phyloP scores from a whole-genome alignment of 2,888 invertebrate species.

The Caenorhabditis sulstoni region DNA sequence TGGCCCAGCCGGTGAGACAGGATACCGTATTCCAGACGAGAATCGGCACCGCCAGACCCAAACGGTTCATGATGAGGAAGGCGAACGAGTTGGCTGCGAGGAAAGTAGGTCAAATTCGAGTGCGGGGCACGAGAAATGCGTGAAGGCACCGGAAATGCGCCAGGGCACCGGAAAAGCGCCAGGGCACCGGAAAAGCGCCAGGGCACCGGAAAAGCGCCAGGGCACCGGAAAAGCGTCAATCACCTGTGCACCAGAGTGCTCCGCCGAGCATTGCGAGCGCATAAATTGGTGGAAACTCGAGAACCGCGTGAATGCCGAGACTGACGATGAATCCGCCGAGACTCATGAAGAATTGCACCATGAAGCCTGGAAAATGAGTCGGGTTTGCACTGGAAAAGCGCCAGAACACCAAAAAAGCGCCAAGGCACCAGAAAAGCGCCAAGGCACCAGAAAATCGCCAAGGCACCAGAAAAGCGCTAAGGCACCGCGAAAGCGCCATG shows the following conservation, averaged over 20 bases:
- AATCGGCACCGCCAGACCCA: conserved; percentile 82
- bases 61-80: conserved; percentile 82
- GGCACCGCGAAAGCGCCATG: too few relatives aligned
- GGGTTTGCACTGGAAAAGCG: too few relatives aligned
- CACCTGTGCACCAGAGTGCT: conserved; percentile 82
- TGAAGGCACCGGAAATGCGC: too few relatives aligned
- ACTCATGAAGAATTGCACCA: conserved; percentile 82
- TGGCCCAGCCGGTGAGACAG: conserved; percentile 82
- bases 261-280: conserved; percentile 82
- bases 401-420: too few relatives aligned
- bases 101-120: neutral
- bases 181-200: too few relatives aligned
- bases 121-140: neutral
- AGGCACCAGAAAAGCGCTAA: too few relatives aligned
- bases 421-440: too few relatives aligned
- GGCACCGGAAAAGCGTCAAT: too few relatives aligned
- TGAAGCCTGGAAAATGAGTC: conserved; percentile 81
- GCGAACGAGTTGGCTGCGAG: conserved; percentile 82
- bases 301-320: conserved; percentile 80
- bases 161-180: too few relatives aligned
- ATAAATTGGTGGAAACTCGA: conserved; percentile 80
- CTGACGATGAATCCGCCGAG: conserved; percentile 81
- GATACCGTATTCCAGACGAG: conserved; percentile 82
- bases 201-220: too few relatives aligned
- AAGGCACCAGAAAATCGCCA: too few relatives aligned